Evolutionary conservation across 2,888 invertebrate species (phyloP), one percentile per base, ranked within the genome.

Genomic region (Dyspetes luteomarginatus): DNA sequence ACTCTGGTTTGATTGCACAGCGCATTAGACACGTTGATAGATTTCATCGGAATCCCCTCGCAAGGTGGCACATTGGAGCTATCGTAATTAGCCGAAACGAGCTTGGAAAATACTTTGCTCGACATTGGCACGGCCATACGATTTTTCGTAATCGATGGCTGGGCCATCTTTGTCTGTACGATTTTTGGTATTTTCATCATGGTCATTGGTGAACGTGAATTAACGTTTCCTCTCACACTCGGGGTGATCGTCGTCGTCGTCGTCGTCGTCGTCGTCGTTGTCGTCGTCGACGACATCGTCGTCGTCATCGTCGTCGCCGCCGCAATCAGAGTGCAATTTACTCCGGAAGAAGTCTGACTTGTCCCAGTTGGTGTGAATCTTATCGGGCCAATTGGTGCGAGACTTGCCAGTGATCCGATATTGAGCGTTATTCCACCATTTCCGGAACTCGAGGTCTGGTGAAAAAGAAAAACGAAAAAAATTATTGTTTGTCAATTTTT

Each of bases 381-480:
- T 68, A 92, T 90, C 2, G 92, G 92, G 1, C 92, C 92, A 22
- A 91, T 88, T 0, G 92, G 91, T 7, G 91, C 89, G 50, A 92
- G 77, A 84, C 92, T 92, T 1, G 92, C 92, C 52, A 92, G 82
- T 0, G 92, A 92, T 12, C 92, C 92, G 36, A 92, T 92, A 71
- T 92, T 92, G 17, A 92, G 85, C 0, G 92, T 92, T 62, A 92
- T 91, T n/a, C 92, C 92, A 22, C 89, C 88, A 36, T 88, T 87
- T 2, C 86, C 84, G 56, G 88, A 82, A 69, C 58, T 86, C 0
- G 87, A 65, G 28, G 83, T 83, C 78, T 86, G 82, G 85, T 88
- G 56, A 41, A 15, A 24, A 22, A 41, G n/a, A 24, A 22, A 58
- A 22, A 68, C 43, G 4, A 7, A 26, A 64, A 4, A 41, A 4